Evolutionary conservation across 2,888 invertebrate genomes (phyloP), one percentile per base, ranked within the genome.

Genomic region (Dinocampus coccinellae): DNA sequence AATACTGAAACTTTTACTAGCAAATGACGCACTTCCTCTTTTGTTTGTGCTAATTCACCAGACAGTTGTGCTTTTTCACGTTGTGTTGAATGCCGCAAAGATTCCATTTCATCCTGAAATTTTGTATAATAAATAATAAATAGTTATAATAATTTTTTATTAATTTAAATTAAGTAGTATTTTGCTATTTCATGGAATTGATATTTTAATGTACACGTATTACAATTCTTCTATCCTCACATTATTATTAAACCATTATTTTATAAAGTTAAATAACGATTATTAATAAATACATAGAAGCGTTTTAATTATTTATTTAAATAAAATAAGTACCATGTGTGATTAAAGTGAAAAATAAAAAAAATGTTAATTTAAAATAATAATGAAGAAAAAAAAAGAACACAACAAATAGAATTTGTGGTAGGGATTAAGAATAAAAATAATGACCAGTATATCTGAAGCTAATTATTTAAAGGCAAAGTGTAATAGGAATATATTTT

Each of bases 31-130:
- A 93, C 92, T 78, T 94, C 92, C 79, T 94, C 94, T 80, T 95
- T 93, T 4, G 92, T 92, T 76, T 91, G 91, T n/a, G 94, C 92
- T 73, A 94, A 87, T 68, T 92, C 92, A 24, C 92, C 91, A 13
- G 92, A 91, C 70, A 94, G 86, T 76, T 92, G 91, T 16, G 92
- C 91, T 69, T 93, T 91, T 83, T 94, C 94, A 52, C 93, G 90
- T 61, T 94, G 92, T 80, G 93, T 92, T 11, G 93, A 92, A 77
- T 95, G 93, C 0, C 94, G 90, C 47, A 93, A 86, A 3, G 92
- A 91, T 83, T 95, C 95, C 81, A 95, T 88, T 82, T 95, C 95
- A 84, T 95, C 95, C 93, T 95, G 88, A 70, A 88, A 88, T 72
- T 63, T 24, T 52, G 16, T 24, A 6, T 11, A 26, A 47, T 47